Evolutionary conservation across 1,140 invertebrate genomes (phyloP), one percentile per base, ranked within the genome.

Genomic region (Lepidurus apus): DNA sequence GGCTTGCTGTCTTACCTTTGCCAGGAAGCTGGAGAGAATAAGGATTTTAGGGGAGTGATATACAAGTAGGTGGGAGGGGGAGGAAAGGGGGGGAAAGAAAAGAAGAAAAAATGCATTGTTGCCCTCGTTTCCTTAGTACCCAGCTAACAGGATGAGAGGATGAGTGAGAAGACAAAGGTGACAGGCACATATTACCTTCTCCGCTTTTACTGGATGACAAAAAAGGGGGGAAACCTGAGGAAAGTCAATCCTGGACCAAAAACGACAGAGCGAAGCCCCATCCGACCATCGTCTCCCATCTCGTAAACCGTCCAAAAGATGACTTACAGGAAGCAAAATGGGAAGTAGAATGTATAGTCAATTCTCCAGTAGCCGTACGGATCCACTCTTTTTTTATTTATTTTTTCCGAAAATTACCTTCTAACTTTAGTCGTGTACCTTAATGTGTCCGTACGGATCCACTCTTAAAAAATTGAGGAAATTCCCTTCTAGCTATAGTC

Each of bases 241-340:
- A 65, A 65, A 65, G 53, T 65, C 53, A 65, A 65, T 65, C 53
- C 53, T 9, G 53, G 53, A 9, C 6, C 5, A 65, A 65, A 17
- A 65, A 65, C 13, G 53, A 65, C 53, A 65, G 53, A 65, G n/a
- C 53, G 53, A 65, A 65, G 53, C 53, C 53, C 53, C 53, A 65
- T 65, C 53, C 4, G 17, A 13, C 21, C n/a, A n/a, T 5, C 53
- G 21, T 65, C 53, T 65, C 21, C 53, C 53, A 34, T 34, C 34
- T 34, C 34, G 34, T 65, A 65, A 65, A 65, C 17, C 53, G 53
- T 21, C 53, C 21, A 21, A 65, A 65, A 65, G 53, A 65, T 17
- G 53, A 65, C 53, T 65, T 65, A 65, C 53, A 65, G 53, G 53
- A 65, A 65, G 53, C 53, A 65, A 65, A 65, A 13, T 65, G 53